A percentile compares a stretch with the other conserved stretches of the same genome.
These are phyloP conservation scores for Campopleginae sp. DNA, from an alignment of 2,888 invertebrate species.

Conservation along the genomic window DNA sequence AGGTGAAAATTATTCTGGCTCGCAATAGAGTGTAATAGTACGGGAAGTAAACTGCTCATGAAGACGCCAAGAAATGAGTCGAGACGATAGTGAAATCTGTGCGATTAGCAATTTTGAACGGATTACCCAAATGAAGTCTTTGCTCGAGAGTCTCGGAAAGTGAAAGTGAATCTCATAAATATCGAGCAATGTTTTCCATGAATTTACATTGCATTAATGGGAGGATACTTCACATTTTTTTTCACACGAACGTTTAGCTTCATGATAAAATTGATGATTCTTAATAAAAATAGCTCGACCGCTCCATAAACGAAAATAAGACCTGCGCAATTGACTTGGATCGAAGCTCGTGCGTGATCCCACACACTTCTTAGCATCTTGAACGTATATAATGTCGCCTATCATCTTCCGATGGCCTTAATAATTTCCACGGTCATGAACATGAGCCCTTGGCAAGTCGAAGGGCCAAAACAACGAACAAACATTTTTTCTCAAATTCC, in stretches of 20 bases:
- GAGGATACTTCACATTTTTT: background rate
- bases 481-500: background rate
- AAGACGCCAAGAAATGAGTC: background rate
- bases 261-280: slow-evolving; percentile 38
- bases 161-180: background rate
- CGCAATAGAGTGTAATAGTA: background rate
- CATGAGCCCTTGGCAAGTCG: background rate
- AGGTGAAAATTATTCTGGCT: background rate
- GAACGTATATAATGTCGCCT: slow-evolving; percentile 33
- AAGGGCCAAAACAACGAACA: slow-evolving; percentile 1
- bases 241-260: background rate
- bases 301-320: slow-evolving; percentile 52
- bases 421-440: slow-evolving; percentile 36
- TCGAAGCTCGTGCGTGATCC: slow-evolving; percentile 57
- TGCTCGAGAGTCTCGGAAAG: background rate
- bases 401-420: slow-evolving; percentile 45
- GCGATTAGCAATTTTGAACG: background rate
- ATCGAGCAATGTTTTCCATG: background rate
- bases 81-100: background rate
- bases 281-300: slow-evolving; percentile 41
- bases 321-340: slow-evolving; percentile 43
- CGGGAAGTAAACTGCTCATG: background rate
- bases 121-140: background rate
- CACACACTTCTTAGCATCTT: slow-evolving; percentile 46
- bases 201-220: background rate